Percentiles rank a stretch among this genome's conserved stretches.
Conservation (phyloP, 1,140 invertebrate genomes). For the Halyomorpha halys region DNA sequence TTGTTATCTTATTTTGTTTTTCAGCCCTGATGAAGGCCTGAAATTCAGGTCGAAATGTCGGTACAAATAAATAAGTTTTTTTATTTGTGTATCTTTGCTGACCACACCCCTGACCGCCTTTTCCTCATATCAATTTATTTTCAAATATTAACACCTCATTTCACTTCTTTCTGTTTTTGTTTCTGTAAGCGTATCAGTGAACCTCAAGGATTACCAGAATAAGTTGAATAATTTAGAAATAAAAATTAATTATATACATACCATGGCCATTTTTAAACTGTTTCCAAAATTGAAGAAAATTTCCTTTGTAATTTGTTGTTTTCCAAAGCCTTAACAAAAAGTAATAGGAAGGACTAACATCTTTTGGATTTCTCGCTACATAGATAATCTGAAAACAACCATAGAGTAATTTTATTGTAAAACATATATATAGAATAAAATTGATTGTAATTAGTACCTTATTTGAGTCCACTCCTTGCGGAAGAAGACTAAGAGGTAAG, state of each 20-base stretch:
- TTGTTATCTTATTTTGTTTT: too few relatives aligned
- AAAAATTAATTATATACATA: constrained; percentile 19
- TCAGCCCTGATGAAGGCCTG: too few relatives aligned
- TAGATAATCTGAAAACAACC: constrained; percentile 46
- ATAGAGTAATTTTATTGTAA: constrained; percentile 21
- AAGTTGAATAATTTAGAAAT: too few relatives aligned
- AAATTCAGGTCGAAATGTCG: too few relatives aligned
- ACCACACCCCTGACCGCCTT: too few relatives aligned
- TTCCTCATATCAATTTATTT: too few relatives aligned
- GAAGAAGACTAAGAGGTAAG: constrained; percentile 53
- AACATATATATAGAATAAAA: constrained; percentile 25
- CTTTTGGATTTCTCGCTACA: constrained; percentile 70
- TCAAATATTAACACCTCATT: too few relatives aligned
- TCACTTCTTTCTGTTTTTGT: too few relatives aligned
- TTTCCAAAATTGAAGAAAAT: constrained; percentile 63
- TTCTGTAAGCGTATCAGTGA: too few relatives aligned
- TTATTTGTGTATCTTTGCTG: too few relatives aligned
- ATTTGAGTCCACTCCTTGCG: constrained; percentile 41
- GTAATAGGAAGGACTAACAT: constrained; percentile 72
- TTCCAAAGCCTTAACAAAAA: constrained; percentile 59
- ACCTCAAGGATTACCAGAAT: too few relatives aligned
- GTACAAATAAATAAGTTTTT: too few relatives aligned
- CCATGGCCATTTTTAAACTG: constrained; percentile 60
- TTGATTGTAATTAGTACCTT: constrained; percentile 20
- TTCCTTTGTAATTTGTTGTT: constrained; percentile 56